Evolutionary conservation across 2,113 vertebrate species (phyloP).

Genomic region (Vombatus ursinus): DNA sequence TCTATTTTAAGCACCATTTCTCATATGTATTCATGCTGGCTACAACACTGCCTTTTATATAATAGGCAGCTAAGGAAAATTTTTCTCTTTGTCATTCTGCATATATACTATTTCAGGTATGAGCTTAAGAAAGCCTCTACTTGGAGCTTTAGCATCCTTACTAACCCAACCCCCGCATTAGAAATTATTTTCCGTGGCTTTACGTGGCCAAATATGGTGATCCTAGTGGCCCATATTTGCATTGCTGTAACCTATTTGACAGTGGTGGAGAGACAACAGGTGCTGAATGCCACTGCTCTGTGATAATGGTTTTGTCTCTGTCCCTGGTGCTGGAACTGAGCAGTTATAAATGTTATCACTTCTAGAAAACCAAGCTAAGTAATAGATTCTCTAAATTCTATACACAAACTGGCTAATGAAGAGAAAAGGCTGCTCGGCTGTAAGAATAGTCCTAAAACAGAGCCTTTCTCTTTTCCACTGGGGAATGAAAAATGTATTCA

Average conservation of each 20-base stretch:
- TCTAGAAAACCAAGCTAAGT: not conserved
- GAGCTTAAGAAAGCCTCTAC: not conserved
- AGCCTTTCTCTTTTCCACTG: not conserved
- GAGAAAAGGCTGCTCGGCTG: not conserved
- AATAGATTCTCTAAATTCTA: not conserved
- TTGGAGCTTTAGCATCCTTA: not conserved
- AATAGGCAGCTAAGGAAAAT: not conserved
- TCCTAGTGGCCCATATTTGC: not conserved
- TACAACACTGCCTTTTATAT: not conserved
- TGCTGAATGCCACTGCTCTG: not conserved
- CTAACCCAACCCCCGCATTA: not conserved
- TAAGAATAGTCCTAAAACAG: not conserved
- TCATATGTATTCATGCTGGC: not conserved
- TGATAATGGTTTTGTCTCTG: not conserved
- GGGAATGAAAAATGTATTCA: not conserved
- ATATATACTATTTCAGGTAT: not conserved
- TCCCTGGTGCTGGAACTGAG: not conserved
- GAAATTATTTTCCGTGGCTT: not conserved
- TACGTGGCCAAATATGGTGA: not conserved
- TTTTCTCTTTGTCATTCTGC: not conserved
- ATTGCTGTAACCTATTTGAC: not conserved
- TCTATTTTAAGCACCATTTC: not conserved
- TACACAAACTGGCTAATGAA: not conserved
- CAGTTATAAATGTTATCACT: not conserved
- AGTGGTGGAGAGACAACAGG: not conserved